phyloP scores from a whole-genome alignment of 2,888 invertebrate species.

The Lycocerus yunnanus region DNA sequence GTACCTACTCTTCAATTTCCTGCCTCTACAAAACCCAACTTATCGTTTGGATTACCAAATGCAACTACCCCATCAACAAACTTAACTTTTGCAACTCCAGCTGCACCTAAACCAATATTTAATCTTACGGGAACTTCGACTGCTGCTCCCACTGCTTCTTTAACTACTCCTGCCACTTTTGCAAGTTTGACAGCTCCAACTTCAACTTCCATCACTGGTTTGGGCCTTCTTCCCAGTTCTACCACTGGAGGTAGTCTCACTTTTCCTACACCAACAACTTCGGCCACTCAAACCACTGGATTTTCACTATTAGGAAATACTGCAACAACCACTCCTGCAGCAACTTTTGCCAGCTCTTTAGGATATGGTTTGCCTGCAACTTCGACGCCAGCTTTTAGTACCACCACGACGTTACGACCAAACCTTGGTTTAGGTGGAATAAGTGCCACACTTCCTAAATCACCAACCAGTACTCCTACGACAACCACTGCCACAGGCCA shows the following conservation, averaged over 20 bases:
- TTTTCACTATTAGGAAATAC: neutral
- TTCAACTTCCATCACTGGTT: slow-evolving; percentile 19
- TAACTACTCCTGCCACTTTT: slow-evolving; percentile 20
- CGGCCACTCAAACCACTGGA: neutral
- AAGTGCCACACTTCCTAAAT: slow-evolving; percentile 58
- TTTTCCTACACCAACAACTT: neutral
- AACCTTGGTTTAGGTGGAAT: slow-evolving; percentile 71
- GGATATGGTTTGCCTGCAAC: neutral
- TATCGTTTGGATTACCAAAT: slow-evolving; percentile 33
- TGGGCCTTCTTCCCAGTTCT: slow-evolving; percentile 21
- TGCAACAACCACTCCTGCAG: neutral
- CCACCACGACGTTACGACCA: slow-evolving; percentile 50
- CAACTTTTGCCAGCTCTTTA: neutral
- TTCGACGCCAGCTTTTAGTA: slow-evolving; percentile 30
- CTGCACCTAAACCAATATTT: slow-evolving; percentile 31
- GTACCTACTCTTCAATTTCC: slow-evolving; percentile 28
- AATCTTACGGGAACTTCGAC: neutral
- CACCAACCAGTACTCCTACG: slow-evolving; percentile 27
- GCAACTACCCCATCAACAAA: slow-evolving; percentile 28
- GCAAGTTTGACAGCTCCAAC: slow-evolving; percentile 29
- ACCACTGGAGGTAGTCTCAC: slow-evolving; percentile 14
- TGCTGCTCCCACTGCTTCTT: slow-evolving; percentile 13
- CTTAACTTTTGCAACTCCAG: slow-evolving; percentile 43
- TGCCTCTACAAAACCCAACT: slow-evolving; percentile 15
- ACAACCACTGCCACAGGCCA: slow-evolving; percentile 44